phyloP scores from a whole-genome alignment of 2,888 invertebrate species.

The Camptogramma bilineatum region DNA sequence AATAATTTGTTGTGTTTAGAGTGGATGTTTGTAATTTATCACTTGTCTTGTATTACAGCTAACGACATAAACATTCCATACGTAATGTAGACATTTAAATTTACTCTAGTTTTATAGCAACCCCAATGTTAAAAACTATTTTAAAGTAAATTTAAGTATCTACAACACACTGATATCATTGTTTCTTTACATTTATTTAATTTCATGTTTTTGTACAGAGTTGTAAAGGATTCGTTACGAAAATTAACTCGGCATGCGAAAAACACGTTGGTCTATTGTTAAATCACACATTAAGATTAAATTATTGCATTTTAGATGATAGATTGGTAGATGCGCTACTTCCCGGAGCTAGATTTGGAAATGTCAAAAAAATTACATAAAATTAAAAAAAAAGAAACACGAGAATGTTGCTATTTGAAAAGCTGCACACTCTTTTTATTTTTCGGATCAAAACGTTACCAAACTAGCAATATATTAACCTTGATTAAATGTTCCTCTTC shows the following conservation, averaged over 20 bases:
- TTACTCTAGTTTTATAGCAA: conserved; percentile 43
- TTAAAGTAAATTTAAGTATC: conserved; percentile 56
- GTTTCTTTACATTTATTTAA: conserved; percentile 55
- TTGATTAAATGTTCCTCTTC: conserved; percentile 85
- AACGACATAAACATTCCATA: conserved; percentile 63
- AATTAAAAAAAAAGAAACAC: conserved; percentile 59
- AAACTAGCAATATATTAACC: conserved; percentile 82
- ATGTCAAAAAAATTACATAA: conserved; percentile 58
- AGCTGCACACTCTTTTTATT: conserved; percentile 83
- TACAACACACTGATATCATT: conserved; percentile 45
- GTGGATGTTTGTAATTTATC: conserved; percentile 54
- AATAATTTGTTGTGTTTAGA: conserved; percentile 37
- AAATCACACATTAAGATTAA: conserved; percentile 56
- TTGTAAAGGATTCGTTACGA: conserved; percentile 62
- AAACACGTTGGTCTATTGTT: conserved; percentile 59
- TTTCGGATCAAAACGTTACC: conserved; percentile 80
- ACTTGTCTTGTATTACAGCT: conserved; percentile 45
- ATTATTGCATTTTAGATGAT: conserved; percentile 75
- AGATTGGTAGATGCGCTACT: conserved; percentile 85
- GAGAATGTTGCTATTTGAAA: conserved; percentile 83
- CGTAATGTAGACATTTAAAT: conserved; percentile 57
- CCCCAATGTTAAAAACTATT: conserved; percentile 7
- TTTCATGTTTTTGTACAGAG: conserved; percentile 58
- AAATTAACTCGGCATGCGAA: conserved; percentile 56
- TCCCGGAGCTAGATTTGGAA: conserved; percentile 75